Evolutionary conservation across 2,797 vertebrate species (phyloP).

Genomic region (Psittacula echo): DNA sequence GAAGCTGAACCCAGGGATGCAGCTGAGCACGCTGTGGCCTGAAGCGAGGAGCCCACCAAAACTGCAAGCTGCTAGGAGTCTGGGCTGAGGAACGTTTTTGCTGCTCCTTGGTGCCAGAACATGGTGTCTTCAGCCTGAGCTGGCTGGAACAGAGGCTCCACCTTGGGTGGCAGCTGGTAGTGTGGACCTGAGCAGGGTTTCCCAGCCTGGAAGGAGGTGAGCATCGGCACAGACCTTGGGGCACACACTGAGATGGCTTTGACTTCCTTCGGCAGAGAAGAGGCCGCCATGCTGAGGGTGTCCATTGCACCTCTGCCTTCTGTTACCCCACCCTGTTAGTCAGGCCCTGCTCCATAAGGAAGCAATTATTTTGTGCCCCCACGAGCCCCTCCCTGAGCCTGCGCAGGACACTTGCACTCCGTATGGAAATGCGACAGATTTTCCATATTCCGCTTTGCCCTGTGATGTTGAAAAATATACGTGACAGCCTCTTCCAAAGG

Average conservation of each 20-base stretch:
- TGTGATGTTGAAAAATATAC: conserved; percentile 56
- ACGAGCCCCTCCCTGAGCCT: conserved; percentile 48
- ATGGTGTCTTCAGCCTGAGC: background rate
- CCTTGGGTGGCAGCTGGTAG: background rate
- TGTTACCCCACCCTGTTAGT: background rate
- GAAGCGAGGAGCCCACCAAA: background rate
- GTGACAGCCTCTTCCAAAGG: conserved; percentile 42
- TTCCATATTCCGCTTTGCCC: conserved; percentile 64
- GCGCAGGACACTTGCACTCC: background rate
- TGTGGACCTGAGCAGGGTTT: background rate
- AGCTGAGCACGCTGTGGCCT: background rate
- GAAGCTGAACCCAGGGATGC: background rate
- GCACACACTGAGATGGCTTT: background rate
- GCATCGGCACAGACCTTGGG: background rate
- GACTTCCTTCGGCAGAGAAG: background rate
- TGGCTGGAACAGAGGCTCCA: background rate
- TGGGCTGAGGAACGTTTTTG: background rate
- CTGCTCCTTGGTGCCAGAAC: background rate
- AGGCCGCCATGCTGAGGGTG: rapidly evolving
- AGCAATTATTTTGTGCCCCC: conserved; percentile 64
- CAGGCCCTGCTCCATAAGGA: conserved; percentile 57
- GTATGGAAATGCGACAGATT: conserved; percentile 54
- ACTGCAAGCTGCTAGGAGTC: background rate
- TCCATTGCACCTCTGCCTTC: background rate
- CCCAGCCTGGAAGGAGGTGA: background rate